These are phyloP conservation scores for Agriotes lineatus DNA, from an alignment of 2,888 invertebrate species.

Conservation along the genomic window DNA sequence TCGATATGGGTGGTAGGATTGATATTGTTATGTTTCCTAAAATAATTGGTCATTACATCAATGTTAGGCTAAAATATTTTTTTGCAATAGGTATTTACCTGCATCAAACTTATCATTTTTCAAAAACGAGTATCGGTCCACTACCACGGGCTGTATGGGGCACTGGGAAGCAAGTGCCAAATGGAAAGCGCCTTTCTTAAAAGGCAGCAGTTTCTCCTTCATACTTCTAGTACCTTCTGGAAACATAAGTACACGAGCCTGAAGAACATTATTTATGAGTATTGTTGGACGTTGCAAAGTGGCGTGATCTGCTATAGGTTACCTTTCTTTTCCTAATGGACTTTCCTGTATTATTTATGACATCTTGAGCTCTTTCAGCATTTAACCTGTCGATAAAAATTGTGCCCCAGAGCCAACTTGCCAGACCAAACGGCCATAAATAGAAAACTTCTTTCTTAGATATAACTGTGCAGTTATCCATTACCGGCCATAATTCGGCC, in stretches of 20 bases:
- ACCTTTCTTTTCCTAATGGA: slow-evolving; percentile 77
- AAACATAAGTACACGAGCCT: slow-evolving; percentile 81
- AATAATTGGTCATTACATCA: background rate
- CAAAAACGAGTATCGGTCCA: slow-evolving; percentile 85
- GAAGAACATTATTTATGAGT: slow-evolving; percentile 24
- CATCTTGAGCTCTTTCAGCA: slow-evolving; percentile 76
- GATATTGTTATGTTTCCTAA: slow-evolving; percentile 78
- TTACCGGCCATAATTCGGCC: slow-evolving; percentile 85
- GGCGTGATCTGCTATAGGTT: slow-evolving; percentile 41
- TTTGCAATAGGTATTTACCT: no score
- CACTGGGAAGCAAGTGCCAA: slow-evolving; percentile 87
- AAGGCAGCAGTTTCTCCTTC: slow-evolving; percentile 83
- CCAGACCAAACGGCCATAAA: slow-evolving; percentile 86
- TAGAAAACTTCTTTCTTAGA: slow-evolving; percentile 88
- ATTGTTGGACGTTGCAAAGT: background rate
- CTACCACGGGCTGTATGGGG: slow-evolving; percentile 90
- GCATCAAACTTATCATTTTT: slow-evolving; percentile 71
- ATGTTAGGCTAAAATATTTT: no score
- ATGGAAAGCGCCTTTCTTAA: slow-evolving; percentile 97
- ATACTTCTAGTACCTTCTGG: slow-evolving; percentile 93
- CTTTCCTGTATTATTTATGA: slow-evolving; percentile 79
- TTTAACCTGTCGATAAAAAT: slow-evolving; percentile 88
- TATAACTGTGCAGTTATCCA: slow-evolving; percentile 84
- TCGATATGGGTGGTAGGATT: slow-evolving; percentile 80
- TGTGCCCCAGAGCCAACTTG: slow-evolving; percentile 89